These are phyloP conservation scores for Setophaga coronata DNA, from an alignment of 2,113 vertebrate species.

Conservation along the genomic window DNA sequence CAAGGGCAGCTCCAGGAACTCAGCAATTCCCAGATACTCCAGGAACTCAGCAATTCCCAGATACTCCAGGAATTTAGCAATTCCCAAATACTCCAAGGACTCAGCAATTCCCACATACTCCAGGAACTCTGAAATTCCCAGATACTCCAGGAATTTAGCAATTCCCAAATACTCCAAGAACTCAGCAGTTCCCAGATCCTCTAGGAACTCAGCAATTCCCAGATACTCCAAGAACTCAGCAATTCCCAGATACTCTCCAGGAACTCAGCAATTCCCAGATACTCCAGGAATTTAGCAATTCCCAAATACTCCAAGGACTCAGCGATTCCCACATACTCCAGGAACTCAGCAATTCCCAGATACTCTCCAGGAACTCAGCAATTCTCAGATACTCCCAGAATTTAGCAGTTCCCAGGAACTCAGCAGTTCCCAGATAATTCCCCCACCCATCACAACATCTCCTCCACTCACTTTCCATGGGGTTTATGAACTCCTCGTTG, in stretches of 20 bases:
- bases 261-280: background rate
- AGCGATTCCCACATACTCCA: background rate
- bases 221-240: background rate
- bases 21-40: background rate
- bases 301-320: background rate
- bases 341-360: background rate
- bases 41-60: background rate
- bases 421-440: background rate
- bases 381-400: background rate
- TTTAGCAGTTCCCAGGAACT: background rate
- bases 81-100: background rate
- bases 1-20: background rate
- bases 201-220: background rate
- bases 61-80: background rate
- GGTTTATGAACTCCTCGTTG: accelerated
- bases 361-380: background rate
- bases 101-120: background rate
- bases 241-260: background rate
- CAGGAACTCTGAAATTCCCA: background rate
- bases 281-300: background rate
- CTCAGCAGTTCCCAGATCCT: background rate
- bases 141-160: background rate
- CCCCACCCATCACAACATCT: background rate
- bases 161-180: background rate
- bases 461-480: background rate